Percentiles rank a stretch among this genome's conserved stretches.
phyloP scores from a whole-genome alignment of 2,888 invertebrate species.

The Choreutis nemorana region DNA sequence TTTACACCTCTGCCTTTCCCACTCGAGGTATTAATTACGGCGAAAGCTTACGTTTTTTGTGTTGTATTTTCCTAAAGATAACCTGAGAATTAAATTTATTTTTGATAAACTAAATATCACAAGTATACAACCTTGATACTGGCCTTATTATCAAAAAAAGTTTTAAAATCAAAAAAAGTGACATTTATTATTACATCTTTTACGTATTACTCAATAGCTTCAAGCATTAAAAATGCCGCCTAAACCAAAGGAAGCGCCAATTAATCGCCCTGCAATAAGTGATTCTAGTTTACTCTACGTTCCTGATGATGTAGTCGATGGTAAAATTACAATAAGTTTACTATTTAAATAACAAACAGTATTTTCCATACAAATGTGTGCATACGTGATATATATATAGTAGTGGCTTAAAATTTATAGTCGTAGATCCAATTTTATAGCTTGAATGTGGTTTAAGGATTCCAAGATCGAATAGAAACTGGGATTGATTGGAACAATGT shows the following conservation, averaged over 20 bases:
- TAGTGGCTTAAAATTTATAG: not conserved
- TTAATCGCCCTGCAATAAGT: conserved; percentile 34
- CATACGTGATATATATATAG: not conserved
- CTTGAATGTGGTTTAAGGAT: conserved; percentile 19
- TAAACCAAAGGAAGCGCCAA: conserved; percentile 23
- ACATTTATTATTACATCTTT: not conserved
- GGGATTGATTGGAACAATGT: conserved; percentile 40
- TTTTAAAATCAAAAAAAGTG: too few relatives aligned
- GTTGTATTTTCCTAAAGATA: too few relatives aligned
- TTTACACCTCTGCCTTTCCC: too few relatives aligned
- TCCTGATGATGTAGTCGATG: conserved; percentile 36
- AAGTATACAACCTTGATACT: too few relatives aligned
- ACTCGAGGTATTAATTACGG: too few relatives aligned
- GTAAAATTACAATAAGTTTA: too few relatives aligned
- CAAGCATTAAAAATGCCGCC: conserved; percentile 27
- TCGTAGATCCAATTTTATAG: not conserved
- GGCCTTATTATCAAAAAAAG: too few relatives aligned
- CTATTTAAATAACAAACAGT: too few relatives aligned
- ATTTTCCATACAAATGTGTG: too few relatives aligned
- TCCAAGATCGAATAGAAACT: conserved; percentile 37
- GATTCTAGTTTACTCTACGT: conserved; percentile 33
- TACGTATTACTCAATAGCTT: not conserved
- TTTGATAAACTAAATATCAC: too few relatives aligned
- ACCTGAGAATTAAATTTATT: too few relatives aligned
- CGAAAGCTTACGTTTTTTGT: too few relatives aligned